Base-by-base conservation (phyloP, 1,140 invertebrate species). In the Drosophila hydei region DNA sequence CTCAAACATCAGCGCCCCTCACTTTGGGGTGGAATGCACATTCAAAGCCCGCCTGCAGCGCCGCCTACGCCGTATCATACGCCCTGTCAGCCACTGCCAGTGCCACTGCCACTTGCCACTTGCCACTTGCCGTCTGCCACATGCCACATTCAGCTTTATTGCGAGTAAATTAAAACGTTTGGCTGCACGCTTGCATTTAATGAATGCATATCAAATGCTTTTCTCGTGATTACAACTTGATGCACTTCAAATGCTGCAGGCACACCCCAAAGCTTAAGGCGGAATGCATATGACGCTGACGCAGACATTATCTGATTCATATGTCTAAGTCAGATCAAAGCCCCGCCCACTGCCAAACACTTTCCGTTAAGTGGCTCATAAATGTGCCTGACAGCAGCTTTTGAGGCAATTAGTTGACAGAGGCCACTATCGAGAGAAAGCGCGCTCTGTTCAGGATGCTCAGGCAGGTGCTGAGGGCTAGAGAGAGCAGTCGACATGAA, bases 311-410 rank as follows among this genome's bases (percentile, higher is more conserved):
- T 63, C 50, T 52, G 55, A 59, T 68, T 61, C 75, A 75, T 71
- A 64, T 77, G 52, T 74, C 61, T 70, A 42, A 63, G 43, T 27
- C 61, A 71, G 68, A 84, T 84, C 80, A 84, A 79, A 83, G 79
- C 56, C 72, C 58, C 52, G 48, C 30, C 6, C 42, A 18, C 18
- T 51, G 23, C n/a, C 19, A 23, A 14, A 27, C 25, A 45, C 33
- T 36, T 50, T 52, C 12, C 23, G 47, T 40, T 33, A 30, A 75
- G 55, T 38, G 64, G 14, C 19, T 36, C 55, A 33, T 33, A 43
- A 72, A 42, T 63, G 63, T 58, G 45, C 36, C 63, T 60, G 58
- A 51, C 72, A 69, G 58, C 47, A 62, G 33, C 38, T 69, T 71
- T 75, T 69, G 45, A 23, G 56, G 61, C 70, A 81, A 83, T 83